Percentiles rank a stretch among this genome's conserved stretches.
phyloP scores from a whole-genome alignment of 2,797 vertebrate genomes.

The Botia almorhae region DNA sequence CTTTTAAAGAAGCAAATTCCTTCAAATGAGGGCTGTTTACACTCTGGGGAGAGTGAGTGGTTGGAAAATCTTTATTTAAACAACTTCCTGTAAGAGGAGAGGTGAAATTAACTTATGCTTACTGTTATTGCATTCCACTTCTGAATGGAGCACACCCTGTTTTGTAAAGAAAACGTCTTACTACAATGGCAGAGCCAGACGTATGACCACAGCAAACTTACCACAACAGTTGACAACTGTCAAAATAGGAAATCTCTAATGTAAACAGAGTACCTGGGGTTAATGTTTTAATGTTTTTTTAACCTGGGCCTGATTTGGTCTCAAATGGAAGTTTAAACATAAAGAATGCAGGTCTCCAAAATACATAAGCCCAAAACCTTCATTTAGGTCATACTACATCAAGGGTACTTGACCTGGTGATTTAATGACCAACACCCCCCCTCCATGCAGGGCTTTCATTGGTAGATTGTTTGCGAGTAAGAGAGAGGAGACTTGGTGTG shows the following conservation, averaged over 20 bases:
- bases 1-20: constrained; percentile 53
- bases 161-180: background rate
- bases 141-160: background rate
- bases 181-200: background rate
- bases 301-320: background rate
- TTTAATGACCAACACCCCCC: constrained; percentile 14
- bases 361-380: constrained; percentile 62
- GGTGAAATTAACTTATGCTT: constrained; percentile 35
- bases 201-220: background rate
- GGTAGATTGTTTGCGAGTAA: constrained; percentile 60
- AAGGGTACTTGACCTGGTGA: constrained; percentile 59
- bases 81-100: constrained; percentile 31
- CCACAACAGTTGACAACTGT: background rate
- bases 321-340: constrained; percentile 10
- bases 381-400: constrained; percentile 65
- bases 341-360: constrained; percentile 19
- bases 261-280: constrained; percentile 10
- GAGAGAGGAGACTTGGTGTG: constrained; percentile 52
- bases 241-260: constrained; percentile 13
- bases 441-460: constrained; percentile 59
- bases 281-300: background rate
- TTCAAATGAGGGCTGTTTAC: constrained; percentile 45
- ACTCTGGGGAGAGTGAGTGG: constrained; percentile 53
- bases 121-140: background rate
- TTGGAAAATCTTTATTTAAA: constrained; percentile 58